A percentile compares a stretch with the other conserved stretches of the same genome.
phyloP scores from a whole-genome alignment of 2,888 invertebrate species.

The Heliconius ethilla region DNA sequence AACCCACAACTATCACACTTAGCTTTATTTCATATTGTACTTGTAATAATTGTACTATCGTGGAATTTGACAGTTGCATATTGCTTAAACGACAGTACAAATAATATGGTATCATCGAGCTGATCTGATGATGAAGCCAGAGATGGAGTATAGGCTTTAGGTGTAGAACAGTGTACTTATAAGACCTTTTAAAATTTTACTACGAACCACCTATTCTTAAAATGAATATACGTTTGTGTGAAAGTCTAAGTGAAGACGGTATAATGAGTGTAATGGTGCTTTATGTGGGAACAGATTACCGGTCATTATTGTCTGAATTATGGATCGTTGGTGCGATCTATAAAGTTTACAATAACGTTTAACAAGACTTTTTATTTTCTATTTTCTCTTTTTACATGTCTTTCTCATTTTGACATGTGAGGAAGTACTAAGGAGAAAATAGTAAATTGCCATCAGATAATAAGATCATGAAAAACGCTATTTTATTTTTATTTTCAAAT shows the following conservation, averaged over 20 bases:
- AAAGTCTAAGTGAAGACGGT: constrained; percentile 39
- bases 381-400: neutral
- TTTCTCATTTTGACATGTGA: neutral
- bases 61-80: no score
- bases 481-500: neutral
- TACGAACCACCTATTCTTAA: neutral
- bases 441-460: no score
- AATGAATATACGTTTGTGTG: neutral
- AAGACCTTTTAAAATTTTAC: neutral
- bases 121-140: no score
- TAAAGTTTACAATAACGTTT: constrained; percentile 1
- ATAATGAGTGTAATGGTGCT: constrained; percentile 43
- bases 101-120: no score
- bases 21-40: no score
- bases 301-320: constrained; percentile 42
- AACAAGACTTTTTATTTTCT: neutral
- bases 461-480: no score
- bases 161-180: no score
- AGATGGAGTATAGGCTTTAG: no score
- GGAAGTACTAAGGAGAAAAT: neutral
- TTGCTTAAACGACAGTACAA: no score
- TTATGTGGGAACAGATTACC: constrained; percentile 47
- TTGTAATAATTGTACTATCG: no score
- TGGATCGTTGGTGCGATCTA: constrained; percentile 18
- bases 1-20: no score